These are phyloP conservation scores for Tor tambroides DNA, from an alignment of 2,113 vertebrate species.

Conservation along the genomic window DNA sequence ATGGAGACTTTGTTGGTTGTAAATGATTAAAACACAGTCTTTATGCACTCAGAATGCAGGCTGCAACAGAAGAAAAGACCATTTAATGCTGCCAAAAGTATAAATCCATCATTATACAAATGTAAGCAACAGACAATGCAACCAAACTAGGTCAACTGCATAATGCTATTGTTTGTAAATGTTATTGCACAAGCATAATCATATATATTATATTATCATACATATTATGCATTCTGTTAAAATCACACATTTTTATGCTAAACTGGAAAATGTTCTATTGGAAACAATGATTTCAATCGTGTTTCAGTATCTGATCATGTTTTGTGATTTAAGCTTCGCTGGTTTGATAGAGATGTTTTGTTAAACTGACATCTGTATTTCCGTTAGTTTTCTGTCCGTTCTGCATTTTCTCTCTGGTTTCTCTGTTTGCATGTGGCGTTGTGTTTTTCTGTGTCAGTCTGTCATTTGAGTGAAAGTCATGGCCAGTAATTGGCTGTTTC, in stretches of 20 bases:
- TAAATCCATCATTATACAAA: not conserved
- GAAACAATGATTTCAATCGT: not conserved
- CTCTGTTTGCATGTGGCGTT: conserved; percentile 26
- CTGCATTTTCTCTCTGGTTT: not conserved
- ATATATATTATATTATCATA: not conserved
- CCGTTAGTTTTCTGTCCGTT: not conserved
- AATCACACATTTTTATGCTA: not conserved
- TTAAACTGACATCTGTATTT: not conserved
- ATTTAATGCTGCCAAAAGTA: not conserved
- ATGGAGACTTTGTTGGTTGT: not conserved
- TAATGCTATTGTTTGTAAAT: not conserved
- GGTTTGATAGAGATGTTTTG: not conserved
- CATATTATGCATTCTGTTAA: not conserved
- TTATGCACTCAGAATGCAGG: not conserved
- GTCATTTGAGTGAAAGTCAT: conserved; percentile 67
- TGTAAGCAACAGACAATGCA: not conserved
- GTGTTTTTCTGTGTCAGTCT: conserved; percentile 54
- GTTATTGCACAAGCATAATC: not conserved
- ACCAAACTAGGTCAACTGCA: not conserved
- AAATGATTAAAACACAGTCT: not conserved
- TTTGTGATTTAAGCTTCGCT: not conserved
- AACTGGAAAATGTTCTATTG: not conserved
- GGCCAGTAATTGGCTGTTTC: conserved; percentile 59
- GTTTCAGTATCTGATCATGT: not conserved
- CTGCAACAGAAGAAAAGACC: not conserved